These are phyloP conservation scores for Leptinotarsa rubiginosa DNA, from an alignment of 2,888 invertebrate genomes.

Conservation along the genomic window DNA sequence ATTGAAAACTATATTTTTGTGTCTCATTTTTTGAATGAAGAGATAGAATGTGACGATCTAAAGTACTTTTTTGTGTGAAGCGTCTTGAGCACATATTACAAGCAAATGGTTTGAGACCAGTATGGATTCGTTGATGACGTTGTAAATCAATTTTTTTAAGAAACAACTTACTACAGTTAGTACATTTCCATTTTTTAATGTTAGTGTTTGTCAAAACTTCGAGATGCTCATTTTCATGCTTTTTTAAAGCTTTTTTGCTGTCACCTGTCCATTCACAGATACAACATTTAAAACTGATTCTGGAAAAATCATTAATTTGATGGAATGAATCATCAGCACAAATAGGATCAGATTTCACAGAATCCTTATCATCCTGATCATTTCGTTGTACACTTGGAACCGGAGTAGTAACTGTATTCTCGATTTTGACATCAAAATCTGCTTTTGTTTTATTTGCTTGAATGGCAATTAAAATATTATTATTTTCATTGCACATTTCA, in stretches of 20 bases:
- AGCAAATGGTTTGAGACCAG: slow-evolving; percentile 46
- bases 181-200: slow-evolving; percentile 39
- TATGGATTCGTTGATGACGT: slow-evolving; percentile 39
- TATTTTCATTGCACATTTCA: slow-evolving; percentile 36
- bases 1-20: slow-evolving; percentile 49
- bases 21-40: slow-evolving; percentile 51
- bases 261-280: slow-evolving; percentile 37
- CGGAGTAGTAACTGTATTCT: not conserved
- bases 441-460: slow-evolving; percentile 9
- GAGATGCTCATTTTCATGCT: slow-evolving; percentile 34
- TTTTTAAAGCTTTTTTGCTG: slow-evolving; percentile 24
- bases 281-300: slow-evolving; percentile 14
- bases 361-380: slow-evolving; percentile 27
- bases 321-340: slow-evolving; percentile 18
- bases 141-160: slow-evolving; percentile 42
- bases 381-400: not conserved
- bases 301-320: slow-evolving; percentile 11
- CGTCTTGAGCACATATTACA: slow-evolving; percentile 55
- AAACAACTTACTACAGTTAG: slow-evolving; percentile 35
- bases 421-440: slow-evolving; percentile 5
- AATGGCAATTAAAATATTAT: slow-evolving; percentile 27
- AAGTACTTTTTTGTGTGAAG: slow-evolving; percentile 55
- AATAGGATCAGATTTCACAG: slow-evolving; percentile 24
- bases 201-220: slow-evolving; percentile 23
- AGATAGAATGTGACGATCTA: slow-evolving; percentile 55